Base-by-base conservation (phyloP, 2,797 vertebrate species). In the Setipinna tenuifilis region DNA sequence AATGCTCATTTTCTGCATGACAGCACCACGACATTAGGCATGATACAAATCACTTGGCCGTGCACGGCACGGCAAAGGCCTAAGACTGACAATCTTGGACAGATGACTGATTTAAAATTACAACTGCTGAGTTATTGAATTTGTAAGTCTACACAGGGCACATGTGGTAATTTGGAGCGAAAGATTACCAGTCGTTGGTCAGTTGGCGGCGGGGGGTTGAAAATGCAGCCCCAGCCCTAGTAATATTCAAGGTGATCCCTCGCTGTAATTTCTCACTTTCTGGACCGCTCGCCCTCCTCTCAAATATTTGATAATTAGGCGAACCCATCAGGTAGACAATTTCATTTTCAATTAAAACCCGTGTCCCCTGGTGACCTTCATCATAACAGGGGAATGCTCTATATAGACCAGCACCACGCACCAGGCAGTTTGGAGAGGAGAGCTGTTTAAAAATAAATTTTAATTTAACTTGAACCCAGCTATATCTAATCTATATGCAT, bases 301-400 rank as follows among this genome's bases (percentile, higher is more conserved):
- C 89, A 91, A 92, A 94, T 94, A 94, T 93, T 90, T 94, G 90
- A 94, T 96, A 95, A 96, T 96, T 96, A 95, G 95, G 94, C 93
- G 92, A 93, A 94, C 92, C 92, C 93, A 94, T 95, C 94, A 93
- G 94, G 93, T 94, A 94, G 94, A 93, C 94, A 92, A 92, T 94
- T 95, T 95, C 91, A 89, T 91, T 95, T 95, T 95, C 94, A 96
- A 96, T 96, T 94, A 95, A 95, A 95, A 91, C 85, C 86, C 16
- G 84, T 94, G 91, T 90, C 91, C 93, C 84, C 62, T 82, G 0
- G 78, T 93, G 95, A 95, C 95, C 95, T 95, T 95, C 91, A 90
- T 90, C 87, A 90, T 87, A 87, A 90, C 89, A 88, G 84, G 75
- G 88, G 87, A 89, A 89, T 86, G 89, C 88, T 91, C 89, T 90